These are phyloP conservation scores for Thryonomys swinderianus DNA, from an alignment of 2,113 vertebrate genomes.

Conservation along the genomic window DNA sequence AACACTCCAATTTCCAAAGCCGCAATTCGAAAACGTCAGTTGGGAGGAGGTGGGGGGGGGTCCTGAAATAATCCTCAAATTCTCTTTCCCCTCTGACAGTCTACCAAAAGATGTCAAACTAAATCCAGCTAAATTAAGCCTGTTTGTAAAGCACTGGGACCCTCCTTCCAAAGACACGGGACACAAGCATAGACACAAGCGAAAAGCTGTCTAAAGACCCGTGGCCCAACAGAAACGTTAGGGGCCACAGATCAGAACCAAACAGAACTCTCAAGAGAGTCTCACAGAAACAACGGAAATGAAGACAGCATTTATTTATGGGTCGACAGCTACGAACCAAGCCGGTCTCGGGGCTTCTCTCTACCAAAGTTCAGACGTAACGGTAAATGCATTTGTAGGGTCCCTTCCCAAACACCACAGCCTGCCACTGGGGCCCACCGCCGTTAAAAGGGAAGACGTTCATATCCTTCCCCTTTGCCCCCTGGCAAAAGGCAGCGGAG, in stretches of 20 bases:
- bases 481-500: constrained; percentile 34
- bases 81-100: constrained; percentile 38
- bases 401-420: constrained; percentile 31
- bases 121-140: constrained; percentile 71
- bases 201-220: constrained; percentile 63
- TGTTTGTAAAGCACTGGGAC: constrained; percentile 49
- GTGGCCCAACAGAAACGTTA: constrained; percentile 12
- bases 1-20: constrained; percentile 77
- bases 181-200: constrained; percentile 16
- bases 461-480: constrained; percentile 39
- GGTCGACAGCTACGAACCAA: constrained; percentile 55
- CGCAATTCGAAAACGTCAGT: constrained; percentile 71
- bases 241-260: constrained; percentile 53
- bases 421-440: background rate
- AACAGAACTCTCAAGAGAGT: constrained; percentile 53
- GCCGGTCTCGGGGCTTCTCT: constrained; percentile 8
- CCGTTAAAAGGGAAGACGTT: constrained; percentile 38
- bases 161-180: constrained; percentile 65
- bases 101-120: constrained; percentile 73
- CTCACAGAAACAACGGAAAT: constrained; percentile 43
- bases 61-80: constrained; percentile 64
- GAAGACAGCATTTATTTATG: constrained; percentile 53
- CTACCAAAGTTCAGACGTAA: constrained; percentile 61
- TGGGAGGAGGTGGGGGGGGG: constrained; percentile 13
- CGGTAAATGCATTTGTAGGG: constrained; percentile 4